Evolutionary conservation across 2,797 vertebrate species (phyloP).

Genomic region (Lepus townsendii): DNA sequence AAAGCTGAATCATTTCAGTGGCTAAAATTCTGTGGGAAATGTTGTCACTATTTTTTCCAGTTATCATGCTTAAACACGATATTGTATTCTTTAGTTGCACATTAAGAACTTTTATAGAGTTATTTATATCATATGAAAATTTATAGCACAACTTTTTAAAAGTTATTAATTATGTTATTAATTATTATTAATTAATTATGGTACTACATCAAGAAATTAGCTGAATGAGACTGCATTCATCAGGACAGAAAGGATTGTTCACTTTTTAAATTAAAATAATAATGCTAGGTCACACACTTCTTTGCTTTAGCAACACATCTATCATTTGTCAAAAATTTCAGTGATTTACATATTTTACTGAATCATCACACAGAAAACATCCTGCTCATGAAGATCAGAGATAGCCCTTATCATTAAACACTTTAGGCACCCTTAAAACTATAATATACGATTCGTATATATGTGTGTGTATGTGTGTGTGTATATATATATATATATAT

Average conservation of each 20-base stretch:
- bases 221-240: neutral
- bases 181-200: neutral
- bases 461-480: neutral
- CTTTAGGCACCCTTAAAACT: fast-evolving
- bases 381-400: neutral
- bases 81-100: neutral
- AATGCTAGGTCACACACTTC: neutral
- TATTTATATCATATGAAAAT: neutral
- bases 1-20: neutral
- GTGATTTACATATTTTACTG: neutral
- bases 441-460: neutral
- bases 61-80: neutral
- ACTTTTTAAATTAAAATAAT: neutral
- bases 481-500: neutral
- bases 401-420: neutral
- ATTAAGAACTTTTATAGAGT: neutral
- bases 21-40: neutral
- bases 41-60: neutral
- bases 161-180: too few relatives aligned
- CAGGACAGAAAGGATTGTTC: neutral
- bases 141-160: conserved; percentile 6
- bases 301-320: neutral
- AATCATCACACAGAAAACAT: neutral
- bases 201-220: neutral
- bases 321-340: neutral